Evolutionary conservation across 2,888 invertebrate genomes (phyloP).

Genomic region (Aradus depressus): DNA sequence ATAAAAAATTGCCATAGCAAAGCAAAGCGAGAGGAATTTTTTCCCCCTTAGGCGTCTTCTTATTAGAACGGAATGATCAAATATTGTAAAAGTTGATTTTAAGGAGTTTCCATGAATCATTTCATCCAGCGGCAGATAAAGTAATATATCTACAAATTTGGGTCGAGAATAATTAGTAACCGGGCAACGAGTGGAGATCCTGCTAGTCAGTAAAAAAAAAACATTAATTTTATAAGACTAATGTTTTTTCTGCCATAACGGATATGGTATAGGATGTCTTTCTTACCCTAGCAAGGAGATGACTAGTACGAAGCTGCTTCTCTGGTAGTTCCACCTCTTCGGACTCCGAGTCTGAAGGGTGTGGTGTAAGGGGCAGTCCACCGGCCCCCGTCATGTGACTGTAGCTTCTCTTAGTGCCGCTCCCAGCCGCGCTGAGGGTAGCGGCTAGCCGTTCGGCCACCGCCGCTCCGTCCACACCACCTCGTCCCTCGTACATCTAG

Average conservation of each 20-base stretch:
- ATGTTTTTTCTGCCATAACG: not conserved
- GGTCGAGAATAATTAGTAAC: no score
- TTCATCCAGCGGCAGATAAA: no score
- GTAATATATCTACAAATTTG: no score
- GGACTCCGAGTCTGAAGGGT: conserved; percentile 72
- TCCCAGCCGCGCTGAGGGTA: conserved; percentile 11
- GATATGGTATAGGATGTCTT: not conserved
- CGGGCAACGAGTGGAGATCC: no score
- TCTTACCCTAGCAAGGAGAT: conserved; percentile 44
- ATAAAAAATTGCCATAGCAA: no score
- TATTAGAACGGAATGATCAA: not conserved
- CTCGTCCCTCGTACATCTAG: conserved; percentile 36
- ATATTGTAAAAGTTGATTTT: no score
- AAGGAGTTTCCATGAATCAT: no score
- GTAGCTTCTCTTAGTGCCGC: conserved; percentile 22
- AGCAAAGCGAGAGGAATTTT: no score
- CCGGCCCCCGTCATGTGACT: conserved; percentile 16
- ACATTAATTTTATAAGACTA: not conserved
- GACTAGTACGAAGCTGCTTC: conserved; percentile 39
- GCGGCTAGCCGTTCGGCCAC: conserved; percentile 23
- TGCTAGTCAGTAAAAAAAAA: not conserved
- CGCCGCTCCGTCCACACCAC: conserved; percentile 21
- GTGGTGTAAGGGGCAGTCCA: conserved; percentile 51
- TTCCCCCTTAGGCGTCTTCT: no score
- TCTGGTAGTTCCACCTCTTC: conserved; percentile 48